Evolutionary conservation across 2,113 vertebrate species (phyloP).

Genomic region (Dasypus novemcinctus): DNA sequence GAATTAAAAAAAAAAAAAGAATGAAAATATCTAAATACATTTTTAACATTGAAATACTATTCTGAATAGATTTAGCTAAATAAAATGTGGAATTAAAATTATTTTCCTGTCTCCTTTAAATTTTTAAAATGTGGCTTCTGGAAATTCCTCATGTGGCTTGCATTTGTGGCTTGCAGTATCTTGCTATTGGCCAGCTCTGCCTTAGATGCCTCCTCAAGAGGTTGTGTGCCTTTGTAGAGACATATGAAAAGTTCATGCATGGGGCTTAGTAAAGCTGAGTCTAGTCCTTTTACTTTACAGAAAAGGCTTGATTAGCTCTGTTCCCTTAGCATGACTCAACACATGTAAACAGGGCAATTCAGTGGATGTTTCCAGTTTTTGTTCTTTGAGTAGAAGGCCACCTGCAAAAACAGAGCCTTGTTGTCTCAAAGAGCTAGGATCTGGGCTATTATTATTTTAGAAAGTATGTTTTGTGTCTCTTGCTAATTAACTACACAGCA

Average conservation of each 20-base stretch:
- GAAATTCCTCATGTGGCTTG: background rate
- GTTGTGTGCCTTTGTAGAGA: background rate
- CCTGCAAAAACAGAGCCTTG: constrained; percentile 78
- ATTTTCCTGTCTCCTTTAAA: background rate
- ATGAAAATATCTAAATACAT: background rate
- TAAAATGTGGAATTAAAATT: background rate
- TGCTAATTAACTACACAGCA: constrained; percentile 64
- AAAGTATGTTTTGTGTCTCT: constrained; percentile 72
- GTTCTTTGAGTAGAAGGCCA: constrained; percentile 75
- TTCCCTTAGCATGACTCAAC: background rate
- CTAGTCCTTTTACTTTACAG: constrained; percentile 32
- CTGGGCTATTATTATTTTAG: constrained; percentile 72
- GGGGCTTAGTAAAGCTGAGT: background rate
- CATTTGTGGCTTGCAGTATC: background rate
- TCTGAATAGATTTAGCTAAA: background rate
- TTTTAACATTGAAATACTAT: background rate
- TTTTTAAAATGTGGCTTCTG: background rate
- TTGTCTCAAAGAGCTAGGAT: constrained; percentile 32
- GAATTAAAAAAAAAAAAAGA: background rate
- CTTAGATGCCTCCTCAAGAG: background rate
- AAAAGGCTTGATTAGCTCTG: constrained; percentile 26
- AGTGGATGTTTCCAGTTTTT: constrained; percentile 60
- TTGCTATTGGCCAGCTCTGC: background rate
- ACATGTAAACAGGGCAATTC: constrained; percentile 44
- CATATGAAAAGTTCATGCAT: background rate